These are phyloP conservation scores for Ypsolopha sequella DNA, from an alignment of 2,888 invertebrate genomes.

Conservation along the genomic window DNA sequence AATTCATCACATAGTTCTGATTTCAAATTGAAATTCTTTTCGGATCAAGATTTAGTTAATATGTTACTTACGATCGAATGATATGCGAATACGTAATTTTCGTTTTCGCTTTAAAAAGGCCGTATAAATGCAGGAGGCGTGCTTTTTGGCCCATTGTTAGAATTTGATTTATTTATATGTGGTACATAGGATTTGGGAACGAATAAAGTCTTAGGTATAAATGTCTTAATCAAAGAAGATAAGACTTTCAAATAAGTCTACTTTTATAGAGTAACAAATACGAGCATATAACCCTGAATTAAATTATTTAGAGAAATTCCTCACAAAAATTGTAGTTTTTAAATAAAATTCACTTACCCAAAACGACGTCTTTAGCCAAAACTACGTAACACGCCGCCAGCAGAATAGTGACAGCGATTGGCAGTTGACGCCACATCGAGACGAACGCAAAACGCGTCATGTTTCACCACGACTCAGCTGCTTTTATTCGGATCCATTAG, in stretches of 20 bases:
- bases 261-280: background rate
- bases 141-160: constrained; percentile 16
- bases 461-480: constrained; percentile 42
- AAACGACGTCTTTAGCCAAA: constrained; percentile 50
- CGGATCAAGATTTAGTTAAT: constrained; percentile 34
- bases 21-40: constrained; percentile 34
- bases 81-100: constrained; percentile 39
- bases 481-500: constrained; percentile 61
- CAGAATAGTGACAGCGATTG: constrained; percentile 39
- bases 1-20: too few relatives aligned
- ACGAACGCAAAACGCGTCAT: constrained; percentile 45
- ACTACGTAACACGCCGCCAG: constrained; percentile 36
- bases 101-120: constrained; percentile 18
- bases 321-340: background rate
- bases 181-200: too few relatives aligned
- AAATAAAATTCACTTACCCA: constrained; percentile 36
- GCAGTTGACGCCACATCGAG: constrained; percentile 59
- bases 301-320: background rate
- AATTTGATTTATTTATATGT: constrained; percentile 4
- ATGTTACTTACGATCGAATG: constrained; percentile 19
- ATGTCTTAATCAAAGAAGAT: background rate
- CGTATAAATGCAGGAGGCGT: constrained; percentile 22
- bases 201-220: too few relatives aligned
- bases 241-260: background rate
- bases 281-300: background rate